phyloP scores from a whole-genome alignment of 2,797 vertebrate species.

The Rhodeus uyekii region DNA sequence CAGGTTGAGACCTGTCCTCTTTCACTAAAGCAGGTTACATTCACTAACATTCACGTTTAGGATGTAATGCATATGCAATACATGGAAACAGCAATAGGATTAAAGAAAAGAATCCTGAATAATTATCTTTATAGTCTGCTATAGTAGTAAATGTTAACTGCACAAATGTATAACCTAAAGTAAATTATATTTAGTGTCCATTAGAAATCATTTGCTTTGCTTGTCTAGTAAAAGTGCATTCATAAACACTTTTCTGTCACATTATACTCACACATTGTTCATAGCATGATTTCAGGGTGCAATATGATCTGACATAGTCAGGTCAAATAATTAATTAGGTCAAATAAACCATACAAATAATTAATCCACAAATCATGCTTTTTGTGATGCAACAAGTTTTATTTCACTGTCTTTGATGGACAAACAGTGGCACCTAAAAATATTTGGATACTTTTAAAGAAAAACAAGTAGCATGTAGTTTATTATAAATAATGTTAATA shows the following conservation, averaged over 20 bases:
- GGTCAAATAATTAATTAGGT: background rate
- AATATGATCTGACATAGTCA: background rate
- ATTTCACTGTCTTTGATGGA: background rate
- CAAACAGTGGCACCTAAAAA: background rate
- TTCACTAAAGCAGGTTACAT: background rate
- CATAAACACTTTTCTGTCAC: background rate
- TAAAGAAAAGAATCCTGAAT: background rate
- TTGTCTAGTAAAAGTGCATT: background rate
- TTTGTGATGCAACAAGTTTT: background rate
- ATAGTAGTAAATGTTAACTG: background rate
- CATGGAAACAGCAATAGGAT: too few relatives aligned
- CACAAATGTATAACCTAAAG: background rate
- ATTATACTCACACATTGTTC: background rate
- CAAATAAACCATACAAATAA: background rate
- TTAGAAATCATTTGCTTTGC: background rate
- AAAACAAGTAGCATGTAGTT: background rate
- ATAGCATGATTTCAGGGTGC: background rate
- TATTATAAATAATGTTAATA: background rate
- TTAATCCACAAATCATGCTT: background rate
- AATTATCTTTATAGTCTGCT: background rate
- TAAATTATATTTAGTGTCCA: background rate
- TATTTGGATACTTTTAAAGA: background rate
- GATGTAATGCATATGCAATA: background rate
- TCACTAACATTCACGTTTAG: background rate
- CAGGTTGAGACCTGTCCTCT: slow-evolving; percentile 10